Percentiles rank a stretch among this genome's conserved stretches.
phyloP scores from a whole-genome alignment of 2,797 vertebrate genomes.

The Gila robusta region DNA sequence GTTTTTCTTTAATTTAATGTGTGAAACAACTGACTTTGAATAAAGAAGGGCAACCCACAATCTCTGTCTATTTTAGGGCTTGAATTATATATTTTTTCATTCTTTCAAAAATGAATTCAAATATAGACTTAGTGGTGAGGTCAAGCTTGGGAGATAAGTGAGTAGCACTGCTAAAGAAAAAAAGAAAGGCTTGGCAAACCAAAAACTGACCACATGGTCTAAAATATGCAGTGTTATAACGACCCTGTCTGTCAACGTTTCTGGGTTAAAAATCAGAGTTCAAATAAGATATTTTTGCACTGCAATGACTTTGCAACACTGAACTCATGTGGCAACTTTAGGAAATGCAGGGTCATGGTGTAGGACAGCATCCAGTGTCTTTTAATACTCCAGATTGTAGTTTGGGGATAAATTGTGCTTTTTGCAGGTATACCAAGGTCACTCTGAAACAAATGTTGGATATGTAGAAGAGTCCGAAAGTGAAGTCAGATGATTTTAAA shows the following conservation, averaged over 20 bases:
- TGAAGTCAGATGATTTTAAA: too few relatives aligned
- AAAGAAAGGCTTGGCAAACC: conserved; percentile 7
- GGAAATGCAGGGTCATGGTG: conserved; percentile 20
- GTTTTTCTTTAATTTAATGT: conserved; percentile 63
- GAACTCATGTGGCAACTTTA: conserved; percentile 44
- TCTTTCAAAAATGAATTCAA: conserved; percentile 30
- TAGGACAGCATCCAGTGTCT: too few relatives aligned
- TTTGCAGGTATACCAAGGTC: too few relatives aligned
- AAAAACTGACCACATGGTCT: conserved; percentile 13
- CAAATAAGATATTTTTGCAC: too few relatives aligned
- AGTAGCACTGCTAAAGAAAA: conserved; percentile 11
- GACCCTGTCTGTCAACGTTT: neutral
- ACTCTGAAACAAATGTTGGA: too few relatives aligned
- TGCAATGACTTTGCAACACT: neutral
- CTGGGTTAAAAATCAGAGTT: neutral
- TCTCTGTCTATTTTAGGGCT: conserved; percentile 33
- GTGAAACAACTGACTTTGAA: conserved; percentile 62
- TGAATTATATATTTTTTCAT: neutral
- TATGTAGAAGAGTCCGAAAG: too few relatives aligned
- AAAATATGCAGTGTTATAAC: neutral
- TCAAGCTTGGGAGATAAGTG: conserved; percentile 44
- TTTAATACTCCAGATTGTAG: too few relatives aligned
- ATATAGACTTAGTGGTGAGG: conserved; percentile 54
- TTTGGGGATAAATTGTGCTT: too few relatives aligned
- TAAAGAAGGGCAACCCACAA: conserved; percentile 46